Conservation (phyloP, 2,888 invertebrate genomes). For the Fragum whitleyi region DNA sequence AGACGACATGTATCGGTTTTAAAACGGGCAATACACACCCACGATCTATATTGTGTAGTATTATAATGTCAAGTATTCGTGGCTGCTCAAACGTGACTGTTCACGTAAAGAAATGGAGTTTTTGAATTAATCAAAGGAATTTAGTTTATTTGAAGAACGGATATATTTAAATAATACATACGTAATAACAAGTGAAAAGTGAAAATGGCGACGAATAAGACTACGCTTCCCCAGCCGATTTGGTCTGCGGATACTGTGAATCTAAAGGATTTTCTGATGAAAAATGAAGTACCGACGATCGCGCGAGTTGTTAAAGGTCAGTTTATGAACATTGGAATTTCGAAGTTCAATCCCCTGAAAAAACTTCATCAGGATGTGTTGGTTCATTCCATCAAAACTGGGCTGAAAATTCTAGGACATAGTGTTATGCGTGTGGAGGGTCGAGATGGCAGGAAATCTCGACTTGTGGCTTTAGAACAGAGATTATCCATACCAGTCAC, state of each 20-base stretch:
- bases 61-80: constrained; percentile 29
- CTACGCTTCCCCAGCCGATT: constrained; percentile 49
- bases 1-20: constrained; percentile 54
- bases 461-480: constrained; percentile 76
- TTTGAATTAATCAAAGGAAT: constrained; percentile 18
- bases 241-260: constrained; percentile 71
- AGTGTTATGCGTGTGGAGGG: constrained; percentile 71
- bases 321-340: constrained; percentile 95
- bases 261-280: constrained; percentile 87
- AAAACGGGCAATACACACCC: constrained; percentile 54
- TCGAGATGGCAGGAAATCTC: constrained; percentile 62
- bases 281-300: constrained; percentile 92
- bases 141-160: neutral
- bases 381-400: constrained; percentile 90
- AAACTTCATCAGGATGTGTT: constrained; percentile 92
- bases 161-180: constrained; percentile 18
- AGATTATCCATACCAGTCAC: constrained; percentile 95
- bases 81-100: constrained; percentile 56
- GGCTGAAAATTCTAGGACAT: constrained; percentile 89
- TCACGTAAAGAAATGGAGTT: constrained; percentile 50
- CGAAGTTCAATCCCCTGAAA: constrained; percentile 87
- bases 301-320: constrained; percentile 97
- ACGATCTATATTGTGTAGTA: constrained; percentile 32
- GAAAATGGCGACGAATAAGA: constrained; percentile 45
- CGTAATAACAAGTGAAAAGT: neutral